These are phyloP conservation scores for Drosophila longiperda DNA, from an alignment of 2,888 invertebrate species.

Conservation along the genomic window DNA sequence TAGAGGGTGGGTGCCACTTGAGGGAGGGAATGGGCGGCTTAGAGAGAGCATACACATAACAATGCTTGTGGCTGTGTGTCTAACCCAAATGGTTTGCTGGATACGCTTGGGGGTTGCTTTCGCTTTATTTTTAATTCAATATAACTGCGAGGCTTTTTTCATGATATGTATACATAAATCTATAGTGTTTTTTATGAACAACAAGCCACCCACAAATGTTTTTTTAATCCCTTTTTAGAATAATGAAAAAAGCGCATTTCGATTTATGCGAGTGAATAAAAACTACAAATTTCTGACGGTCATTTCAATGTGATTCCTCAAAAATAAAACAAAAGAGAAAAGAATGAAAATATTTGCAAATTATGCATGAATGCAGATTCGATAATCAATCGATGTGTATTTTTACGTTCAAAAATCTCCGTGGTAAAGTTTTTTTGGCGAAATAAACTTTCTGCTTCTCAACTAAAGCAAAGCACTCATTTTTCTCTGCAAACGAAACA, in stretches of 20 bases:
- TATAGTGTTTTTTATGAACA: neutral
- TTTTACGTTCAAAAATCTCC: conserved; percentile 4
- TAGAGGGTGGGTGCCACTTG: neutral
- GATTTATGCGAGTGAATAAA: conserved; percentile 33
- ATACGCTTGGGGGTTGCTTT: conserved; percentile 27
- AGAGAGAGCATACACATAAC: conserved; percentile 19
- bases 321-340: neutral
- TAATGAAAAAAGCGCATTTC: conserved; percentile 61
- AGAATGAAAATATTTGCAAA: conserved; percentile 16
- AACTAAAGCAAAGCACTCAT: conserved; percentile 22
- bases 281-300: conserved; percentile 28
- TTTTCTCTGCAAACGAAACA: conserved; percentile 24
- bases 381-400: conserved; percentile 49
- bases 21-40: neutral
- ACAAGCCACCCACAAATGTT: conserved; percentile 34
- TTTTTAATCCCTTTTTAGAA: conserved; percentile 71
- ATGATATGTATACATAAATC: neutral
- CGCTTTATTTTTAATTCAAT: conserved; percentile 56
- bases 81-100: conserved; percentile 7
- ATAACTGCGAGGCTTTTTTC: conserved; percentile 39
- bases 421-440: conserved; percentile 19
- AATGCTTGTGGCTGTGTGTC: conserved; percentile 8
- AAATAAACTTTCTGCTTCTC: conserved; percentile 22
- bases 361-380: conserved; percentile 51
- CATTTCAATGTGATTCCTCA: conserved; percentile 15